Percentiles rank a stretch among this genome's conserved stretches.
phyloP scores from a whole-genome alignment of 2,113 vertebrate species.

The Potamarius usumacintae region DNA sequence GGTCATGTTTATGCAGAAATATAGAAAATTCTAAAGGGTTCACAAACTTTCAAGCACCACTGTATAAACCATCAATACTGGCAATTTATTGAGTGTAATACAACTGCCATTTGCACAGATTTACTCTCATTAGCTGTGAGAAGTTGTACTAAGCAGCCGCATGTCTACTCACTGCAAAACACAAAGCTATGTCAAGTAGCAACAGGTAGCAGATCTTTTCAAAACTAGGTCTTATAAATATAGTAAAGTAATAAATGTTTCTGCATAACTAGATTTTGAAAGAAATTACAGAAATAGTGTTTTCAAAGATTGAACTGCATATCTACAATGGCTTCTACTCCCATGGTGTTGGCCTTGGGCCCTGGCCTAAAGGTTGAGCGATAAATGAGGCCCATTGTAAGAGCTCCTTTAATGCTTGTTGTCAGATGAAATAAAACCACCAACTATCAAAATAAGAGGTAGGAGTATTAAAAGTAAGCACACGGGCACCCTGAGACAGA shows the following conservation, averaged over 20 bases:
- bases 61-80: neutral
- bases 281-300: neutral
- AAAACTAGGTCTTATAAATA: neutral
- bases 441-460: constrained; percentile 29
- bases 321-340: neutral
- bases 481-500: constrained; percentile 38
- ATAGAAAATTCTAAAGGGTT: too few species aligned
- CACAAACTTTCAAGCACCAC: too few species aligned
- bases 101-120: neutral
- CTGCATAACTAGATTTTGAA: neutral
- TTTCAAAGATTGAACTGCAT: neutral
- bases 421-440: neutral
- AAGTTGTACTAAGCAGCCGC: neutral
- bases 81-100: neutral
- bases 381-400: neutral
- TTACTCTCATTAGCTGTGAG: neutral
- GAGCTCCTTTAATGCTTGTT: constrained; percentile 1
- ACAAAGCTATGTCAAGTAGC: neutral
- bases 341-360: neutral
- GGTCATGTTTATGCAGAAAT: too few species aligned
- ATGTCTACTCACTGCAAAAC: neutral
- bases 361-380: neutral
- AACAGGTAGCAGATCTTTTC: constrained; percentile 1
- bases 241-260: neutral
- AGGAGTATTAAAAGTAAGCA: constrained; percentile 16